Conservation (phyloP, 2,113 vertebrate species). For the Tenrec ecaudatus region DNA sequence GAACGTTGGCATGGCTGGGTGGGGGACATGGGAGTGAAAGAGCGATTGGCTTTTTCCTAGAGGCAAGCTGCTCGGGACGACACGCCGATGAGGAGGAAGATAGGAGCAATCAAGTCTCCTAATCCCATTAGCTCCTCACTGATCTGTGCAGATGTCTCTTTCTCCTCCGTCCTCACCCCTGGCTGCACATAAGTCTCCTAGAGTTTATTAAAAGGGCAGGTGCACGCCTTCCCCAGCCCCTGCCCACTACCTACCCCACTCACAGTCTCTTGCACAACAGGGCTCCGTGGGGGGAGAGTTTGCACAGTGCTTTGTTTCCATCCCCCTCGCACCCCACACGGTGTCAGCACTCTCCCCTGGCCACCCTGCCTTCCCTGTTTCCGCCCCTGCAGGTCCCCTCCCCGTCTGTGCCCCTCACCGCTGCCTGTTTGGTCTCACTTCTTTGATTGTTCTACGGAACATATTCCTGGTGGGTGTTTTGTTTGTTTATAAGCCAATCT, state of each 20-base stretch:
- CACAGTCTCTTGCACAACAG: neutral
- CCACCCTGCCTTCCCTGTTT: too few species aligned
- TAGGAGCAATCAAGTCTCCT: neutral
- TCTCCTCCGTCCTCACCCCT: neutral
- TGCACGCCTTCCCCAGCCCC: neutral
- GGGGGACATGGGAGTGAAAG: neutral
- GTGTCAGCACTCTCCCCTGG: too few species aligned
- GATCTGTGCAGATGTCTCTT: neutral
- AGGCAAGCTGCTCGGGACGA: neutral
- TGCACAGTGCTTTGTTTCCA: too few species aligned
- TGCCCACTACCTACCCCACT: neutral
- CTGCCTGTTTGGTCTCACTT: too few species aligned
- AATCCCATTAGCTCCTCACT: neutral
- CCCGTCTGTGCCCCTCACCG: too few species aligned
- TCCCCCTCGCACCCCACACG: too few species aligned
- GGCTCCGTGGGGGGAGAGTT: too few species aligned
- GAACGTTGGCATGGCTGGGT: neutral
- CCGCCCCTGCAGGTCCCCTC: too few species aligned
- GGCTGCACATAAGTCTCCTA: too few species aligned
- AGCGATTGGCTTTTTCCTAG: neutral
- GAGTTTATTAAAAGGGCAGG: neutral
- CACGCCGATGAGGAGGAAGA: neutral
- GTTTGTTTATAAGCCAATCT: too few species aligned
- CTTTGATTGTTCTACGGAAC: too few species aligned
- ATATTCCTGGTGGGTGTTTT: too few species aligned